Conservation (phyloP, 2,888 invertebrate genomes). For the Caenorhabditis angaria region DNA sequence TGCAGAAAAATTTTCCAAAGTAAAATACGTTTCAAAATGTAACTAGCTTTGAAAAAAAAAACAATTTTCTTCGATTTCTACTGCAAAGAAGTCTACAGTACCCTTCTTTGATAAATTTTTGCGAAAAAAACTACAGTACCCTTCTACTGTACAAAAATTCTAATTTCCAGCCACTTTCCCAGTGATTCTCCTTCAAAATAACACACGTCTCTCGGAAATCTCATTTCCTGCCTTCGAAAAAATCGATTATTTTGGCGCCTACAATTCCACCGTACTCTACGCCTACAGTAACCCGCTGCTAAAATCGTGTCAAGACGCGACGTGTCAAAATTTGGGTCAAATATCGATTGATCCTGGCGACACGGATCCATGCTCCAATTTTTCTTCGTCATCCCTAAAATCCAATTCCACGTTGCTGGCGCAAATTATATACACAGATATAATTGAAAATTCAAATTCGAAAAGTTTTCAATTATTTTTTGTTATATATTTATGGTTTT, state of each 20-base stretch:
- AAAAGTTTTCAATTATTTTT: neutral
- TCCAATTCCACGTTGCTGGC: neutral
- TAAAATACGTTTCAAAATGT: no score
- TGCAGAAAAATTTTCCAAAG: neutral
- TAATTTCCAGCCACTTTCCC: slow-evolving; percentile 38
- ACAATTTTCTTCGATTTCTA: no score
- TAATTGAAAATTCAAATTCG: neutral
- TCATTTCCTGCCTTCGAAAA: slow-evolving; percentile 12
- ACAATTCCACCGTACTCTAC: neutral
- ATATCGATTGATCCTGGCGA: slow-evolving; percentile 17
- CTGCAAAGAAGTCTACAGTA: no score
- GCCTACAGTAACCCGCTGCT: slow-evolving; percentile 14
- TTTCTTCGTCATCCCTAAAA: neutral
- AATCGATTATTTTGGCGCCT: neutral
- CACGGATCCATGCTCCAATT: neutral
- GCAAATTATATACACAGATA: neutral
- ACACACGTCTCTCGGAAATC: slow-evolving; percentile 12
- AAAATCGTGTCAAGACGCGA: slow-evolving; percentile 12
- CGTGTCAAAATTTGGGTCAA: slow-evolving; percentile 26
- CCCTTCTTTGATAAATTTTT: no score
- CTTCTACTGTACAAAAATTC: no score
- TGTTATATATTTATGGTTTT: neutral
- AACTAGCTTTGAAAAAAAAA: no score
- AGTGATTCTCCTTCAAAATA: slow-evolving; percentile 31
- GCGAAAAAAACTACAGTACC: no score